Percentiles rank a stretch among this genome's conserved stretches.
These are phyloP conservation scores for Trogon melanurus DNA, from an alignment of 2,113 vertebrate species.

Conservation along the genomic window DNA sequence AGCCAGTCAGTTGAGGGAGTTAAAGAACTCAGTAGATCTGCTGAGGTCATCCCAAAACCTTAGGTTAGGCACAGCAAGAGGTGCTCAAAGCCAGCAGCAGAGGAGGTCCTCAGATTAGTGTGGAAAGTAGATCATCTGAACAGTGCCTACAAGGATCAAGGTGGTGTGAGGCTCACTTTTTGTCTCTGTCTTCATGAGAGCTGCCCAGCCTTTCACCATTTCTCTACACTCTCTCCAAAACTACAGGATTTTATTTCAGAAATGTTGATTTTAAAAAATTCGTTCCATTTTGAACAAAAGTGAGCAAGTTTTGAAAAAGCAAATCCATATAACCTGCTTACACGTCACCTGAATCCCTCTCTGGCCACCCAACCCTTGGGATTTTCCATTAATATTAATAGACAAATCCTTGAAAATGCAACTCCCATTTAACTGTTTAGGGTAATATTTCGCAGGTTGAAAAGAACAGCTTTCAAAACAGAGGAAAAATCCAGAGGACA, in stretches of 20 bases:
- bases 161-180: neutral
- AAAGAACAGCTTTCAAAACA: slow-evolving; percentile 59
- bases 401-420: neutral
- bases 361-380: fast-evolving
- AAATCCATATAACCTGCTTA: neutral
- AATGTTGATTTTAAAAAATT: neutral
- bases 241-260: neutral
- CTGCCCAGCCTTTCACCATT: neutral
- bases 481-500: slow-evolving; percentile 6
- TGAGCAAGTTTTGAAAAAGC: neutral
- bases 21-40: neutral
- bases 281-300: neutral
- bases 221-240: neutral
- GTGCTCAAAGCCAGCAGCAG: neutral
- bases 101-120: neutral
- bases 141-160: neutral
- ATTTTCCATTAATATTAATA: slow-evolving; percentile 35
- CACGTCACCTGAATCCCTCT: neutral
- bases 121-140: neutral
- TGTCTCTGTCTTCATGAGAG: neutral
- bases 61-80: neutral
- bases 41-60: neutral
- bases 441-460: neutral
- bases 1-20: neutral
- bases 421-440: slow-evolving; percentile 30